Conservation (phyloP, 2,797 vertebrate genomes). For the Triplophysa bombifrons region DNA sequence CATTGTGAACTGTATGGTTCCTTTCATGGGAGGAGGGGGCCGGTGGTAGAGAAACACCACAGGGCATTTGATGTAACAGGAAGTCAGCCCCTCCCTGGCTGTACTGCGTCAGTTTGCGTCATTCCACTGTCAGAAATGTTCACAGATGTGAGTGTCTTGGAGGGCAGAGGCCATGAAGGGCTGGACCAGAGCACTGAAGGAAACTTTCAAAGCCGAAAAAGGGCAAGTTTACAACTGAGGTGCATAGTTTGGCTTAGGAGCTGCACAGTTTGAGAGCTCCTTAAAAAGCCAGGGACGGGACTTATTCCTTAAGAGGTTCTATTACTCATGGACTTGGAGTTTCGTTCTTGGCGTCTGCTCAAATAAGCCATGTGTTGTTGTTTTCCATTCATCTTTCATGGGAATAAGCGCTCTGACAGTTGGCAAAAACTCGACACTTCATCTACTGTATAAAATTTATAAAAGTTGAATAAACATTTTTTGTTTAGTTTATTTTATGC, state of each 20-base stretch:
- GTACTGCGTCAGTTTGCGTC: constrained; percentile 68
- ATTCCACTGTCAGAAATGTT: constrained; percentile 66
- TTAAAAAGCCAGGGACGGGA: constrained; percentile 63
- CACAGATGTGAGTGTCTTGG: constrained; percentile 67
- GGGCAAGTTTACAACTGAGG: constrained; percentile 59
- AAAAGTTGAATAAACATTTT: no score
- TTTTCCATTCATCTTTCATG: background rate
- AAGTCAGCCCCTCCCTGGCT: constrained; percentile 62
- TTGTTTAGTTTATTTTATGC: no score
- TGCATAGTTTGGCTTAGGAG: constrained; percentile 67
- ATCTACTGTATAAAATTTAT: no score
- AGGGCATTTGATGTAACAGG: constrained; percentile 54
- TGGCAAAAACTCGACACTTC: no score
- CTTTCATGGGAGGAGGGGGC: constrained; percentile 4
- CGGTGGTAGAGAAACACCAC: constrained; percentile 15
- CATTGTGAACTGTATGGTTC: constrained; percentile 39
- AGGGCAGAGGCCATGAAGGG: constrained; percentile 40
- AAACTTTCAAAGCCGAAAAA: constrained; percentile 76
- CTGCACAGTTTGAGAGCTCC: constrained; percentile 50
- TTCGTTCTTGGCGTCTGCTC: background rate
- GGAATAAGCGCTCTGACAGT: background rate
- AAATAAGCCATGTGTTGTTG: background rate
- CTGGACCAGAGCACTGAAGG: constrained; percentile 10
- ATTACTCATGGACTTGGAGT: constrained; percentile 14
- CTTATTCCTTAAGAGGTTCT: constrained; percentile 51